Conservation (phyloP, 2,888 invertebrate genomes). For the Leptinotarsa tumamoca region DNA sequence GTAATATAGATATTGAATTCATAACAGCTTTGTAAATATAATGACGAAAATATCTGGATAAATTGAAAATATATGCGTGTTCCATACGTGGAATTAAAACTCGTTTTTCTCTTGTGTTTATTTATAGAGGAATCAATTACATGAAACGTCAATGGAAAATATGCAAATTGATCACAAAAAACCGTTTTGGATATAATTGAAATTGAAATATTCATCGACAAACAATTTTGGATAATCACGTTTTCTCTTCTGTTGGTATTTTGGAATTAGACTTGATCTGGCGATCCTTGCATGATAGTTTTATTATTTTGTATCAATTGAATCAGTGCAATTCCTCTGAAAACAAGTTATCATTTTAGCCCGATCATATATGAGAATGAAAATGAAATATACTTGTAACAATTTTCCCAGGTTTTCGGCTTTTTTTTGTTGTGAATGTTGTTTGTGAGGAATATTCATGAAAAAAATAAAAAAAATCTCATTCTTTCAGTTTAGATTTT, state of each 20-base stretch:
- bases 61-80: slow-evolving; percentile 39
- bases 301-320: no score
- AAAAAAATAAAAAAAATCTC: no score
- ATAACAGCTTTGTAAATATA: slow-evolving; percentile 29
- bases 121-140: slow-evolving; percentile 46
- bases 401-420: no score
- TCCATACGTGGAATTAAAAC: slow-evolving; percentile 36
- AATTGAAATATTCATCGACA: slow-evolving; percentile 31
- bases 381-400: no score
- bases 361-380: no score
- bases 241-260: not conserved
- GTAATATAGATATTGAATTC: slow-evolving; percentile 34
- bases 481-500: no score
- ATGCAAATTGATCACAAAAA: slow-evolving; percentile 45
- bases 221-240: slow-evolving; percentile 17
- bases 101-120: slow-evolving; percentile 37
- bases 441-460: no score
- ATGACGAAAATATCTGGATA: slow-evolving; percentile 40
- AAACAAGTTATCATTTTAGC: no score
- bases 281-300: no score
- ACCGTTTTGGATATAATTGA: slow-evolving; percentile 28
- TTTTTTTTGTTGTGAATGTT: no score
- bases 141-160: slow-evolving; percentile 46
- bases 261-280: no score
- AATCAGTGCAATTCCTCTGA: no score